Evolutionary conservation across 2,797 vertebrate species (phyloP).

Genomic region (Sorex maritimensis): DNA sequence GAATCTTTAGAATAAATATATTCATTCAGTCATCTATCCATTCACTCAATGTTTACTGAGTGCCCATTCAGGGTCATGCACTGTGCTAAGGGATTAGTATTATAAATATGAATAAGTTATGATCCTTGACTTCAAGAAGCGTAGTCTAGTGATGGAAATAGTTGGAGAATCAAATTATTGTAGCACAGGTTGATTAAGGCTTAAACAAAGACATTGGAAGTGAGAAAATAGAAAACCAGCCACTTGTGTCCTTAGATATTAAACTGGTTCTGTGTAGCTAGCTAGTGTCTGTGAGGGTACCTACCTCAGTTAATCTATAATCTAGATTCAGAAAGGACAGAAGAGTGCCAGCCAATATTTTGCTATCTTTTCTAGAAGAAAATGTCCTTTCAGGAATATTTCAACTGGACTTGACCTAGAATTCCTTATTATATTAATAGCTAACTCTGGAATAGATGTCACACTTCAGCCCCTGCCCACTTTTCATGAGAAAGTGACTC

Average conservation of each 20-base stretch:
- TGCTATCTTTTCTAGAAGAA: slow-evolving; percentile 58
- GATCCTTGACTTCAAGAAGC: slow-evolving; percentile 14
- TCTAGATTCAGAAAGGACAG: slow-evolving; percentile 53
- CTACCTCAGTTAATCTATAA: slow-evolving; percentile 49
- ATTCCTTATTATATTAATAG: slow-evolving; percentile 78
- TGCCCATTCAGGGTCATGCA: neutral
- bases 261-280: neutral
- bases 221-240: neutral
- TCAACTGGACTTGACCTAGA: slow-evolving; percentile 79
- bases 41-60: slow-evolving; percentile 70
- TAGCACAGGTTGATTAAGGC: neutral
- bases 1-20: slow-evolving; percentile 69
- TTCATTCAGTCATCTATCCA: slow-evolving; percentile 47
- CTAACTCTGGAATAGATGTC: slow-evolving; percentile 64
- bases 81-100: slow-evolving; percentile 56
- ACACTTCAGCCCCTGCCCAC: slow-evolving; percentile 83
- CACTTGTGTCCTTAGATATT: slow-evolving; percentile 19
- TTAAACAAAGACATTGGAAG: slow-evolving; percentile 11
- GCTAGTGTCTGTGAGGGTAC: neutral
- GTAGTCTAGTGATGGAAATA: neutral
- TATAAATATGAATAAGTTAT: slow-evolving; percentile 64
- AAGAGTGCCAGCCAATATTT: neutral
- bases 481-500: slow-evolving; percentile 72
- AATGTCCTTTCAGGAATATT: slow-evolving; percentile 69
- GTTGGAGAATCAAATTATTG: neutral